phyloP scores from a whole-genome alignment of 2,888 invertebrate genomes.

The Flexamia atlantica region DNA sequence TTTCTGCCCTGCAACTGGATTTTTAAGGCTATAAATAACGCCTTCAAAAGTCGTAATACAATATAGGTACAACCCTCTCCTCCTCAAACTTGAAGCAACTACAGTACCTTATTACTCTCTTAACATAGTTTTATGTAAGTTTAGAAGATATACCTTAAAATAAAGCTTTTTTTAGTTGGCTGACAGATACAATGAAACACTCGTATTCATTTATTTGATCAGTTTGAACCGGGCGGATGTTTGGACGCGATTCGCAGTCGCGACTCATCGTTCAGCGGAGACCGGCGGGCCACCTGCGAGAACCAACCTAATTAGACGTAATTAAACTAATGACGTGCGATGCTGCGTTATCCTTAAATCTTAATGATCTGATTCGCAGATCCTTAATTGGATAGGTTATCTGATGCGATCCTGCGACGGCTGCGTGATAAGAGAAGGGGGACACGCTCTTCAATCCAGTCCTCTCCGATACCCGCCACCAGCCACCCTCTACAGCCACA shows the following conservation, averaged over 20 bases:
- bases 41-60: neutral
- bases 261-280: neutral
- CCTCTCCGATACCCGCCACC: neutral
- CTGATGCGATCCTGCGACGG: slow-evolving; percentile 35
- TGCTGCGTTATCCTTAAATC: slow-evolving; percentile 53
- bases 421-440: neutral
- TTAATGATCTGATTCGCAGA: slow-evolving; percentile 59
- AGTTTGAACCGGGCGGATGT: neutral
- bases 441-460: neutral
- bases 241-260: neutral
- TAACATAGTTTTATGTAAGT: too few species aligned
- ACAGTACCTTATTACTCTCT: too few species aligned
- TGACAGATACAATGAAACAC: too few species aligned
- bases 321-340: slow-evolving; percentile 56
- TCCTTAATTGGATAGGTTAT: slow-evolving; percentile 56
- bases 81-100: too few species aligned
- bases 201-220: too few species aligned
- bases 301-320: slow-evolving; percentile 29
- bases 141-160: too few species aligned
- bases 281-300: slow-evolving; percentile 1
- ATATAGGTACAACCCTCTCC: neutral
- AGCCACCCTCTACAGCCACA: neutral
- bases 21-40: too few species aligned
- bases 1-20: too few species aligned
- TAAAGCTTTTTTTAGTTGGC: too few species aligned